phyloP scores from a whole-genome alignment of 2,888 invertebrate genomes.

The Nowickia ferox region DNA sequence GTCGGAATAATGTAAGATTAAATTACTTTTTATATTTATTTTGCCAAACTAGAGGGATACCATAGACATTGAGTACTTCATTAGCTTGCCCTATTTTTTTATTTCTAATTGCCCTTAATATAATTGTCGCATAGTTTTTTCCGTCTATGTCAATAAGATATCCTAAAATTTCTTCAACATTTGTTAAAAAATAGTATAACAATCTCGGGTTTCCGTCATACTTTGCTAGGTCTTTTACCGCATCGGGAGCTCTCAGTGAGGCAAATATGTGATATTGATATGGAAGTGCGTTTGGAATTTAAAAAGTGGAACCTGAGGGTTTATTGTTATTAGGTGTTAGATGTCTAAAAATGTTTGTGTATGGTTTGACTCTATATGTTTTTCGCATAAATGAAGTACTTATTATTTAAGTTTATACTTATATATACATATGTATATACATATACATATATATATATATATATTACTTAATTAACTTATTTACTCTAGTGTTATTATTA shows the following conservation, averaged over 20 bases:
- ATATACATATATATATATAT: no score
- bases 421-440: no score
- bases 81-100: slow-evolving; percentile 72
- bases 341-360: slow-evolving; percentile 35
- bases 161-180: slow-evolving; percentile 70
- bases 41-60: slow-evolving; percentile 59
- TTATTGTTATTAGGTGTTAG: slow-evolving; percentile 14
- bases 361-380: slow-evolving; percentile 21
- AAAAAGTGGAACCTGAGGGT: neutral
- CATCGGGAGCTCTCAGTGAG: slow-evolving; percentile 67
- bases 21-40: slow-evolving; percentile 57
- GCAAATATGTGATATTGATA: slow-evolving; percentile 16
- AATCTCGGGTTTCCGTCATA: slow-evolving; percentile 37
- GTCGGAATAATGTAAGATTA: no score
- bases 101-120: slow-evolving; percentile 71
- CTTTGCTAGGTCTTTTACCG: slow-evolving; percentile 70
- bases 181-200: slow-evolving; percentile 63
- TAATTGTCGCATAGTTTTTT: slow-evolving; percentile 55
- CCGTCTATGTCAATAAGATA: slow-evolving; percentile 51
- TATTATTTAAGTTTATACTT: no score
- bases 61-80: slow-evolving; percentile 71
- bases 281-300: slow-evolving; percentile 14
- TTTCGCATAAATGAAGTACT: no score
- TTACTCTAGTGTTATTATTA: no score
- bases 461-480: no score